These are phyloP conservation scores for Chloebia gouldiae DNA, from an alignment of 2,113 vertebrate species.

Conservation along the genomic window DNA sequence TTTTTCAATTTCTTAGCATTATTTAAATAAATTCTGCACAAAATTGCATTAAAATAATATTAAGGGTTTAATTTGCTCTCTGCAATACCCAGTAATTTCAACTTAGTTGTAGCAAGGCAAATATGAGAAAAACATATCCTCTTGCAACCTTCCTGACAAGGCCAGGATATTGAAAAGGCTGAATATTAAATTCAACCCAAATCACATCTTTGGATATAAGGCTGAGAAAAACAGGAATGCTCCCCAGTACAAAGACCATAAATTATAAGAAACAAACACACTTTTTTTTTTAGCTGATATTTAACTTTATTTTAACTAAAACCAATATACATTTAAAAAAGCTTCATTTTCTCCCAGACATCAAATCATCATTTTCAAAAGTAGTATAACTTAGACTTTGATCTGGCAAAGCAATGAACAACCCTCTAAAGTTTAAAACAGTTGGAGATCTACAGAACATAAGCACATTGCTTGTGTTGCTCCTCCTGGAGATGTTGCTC, in stretches of 20 bases:
- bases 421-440: background rate
- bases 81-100: background rate
- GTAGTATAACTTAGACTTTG: background rate
- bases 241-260: background rate
- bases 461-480: background rate
- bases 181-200: background rate
- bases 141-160: background rate
- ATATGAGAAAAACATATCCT: background rate
- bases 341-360: background rate
- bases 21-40: slow-evolving; percentile 2
- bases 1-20: slow-evolving; percentile 22
- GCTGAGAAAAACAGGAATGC: background rate
- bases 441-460: background rate
- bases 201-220: background rate
- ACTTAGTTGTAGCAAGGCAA: background rate
- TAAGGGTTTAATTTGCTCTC: background rate
- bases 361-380: background rate
- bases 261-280: background rate
- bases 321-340: background rate
- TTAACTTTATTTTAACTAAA: background rate
- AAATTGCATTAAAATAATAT: slow-evolving; percentile 10
- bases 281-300: background rate
- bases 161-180: background rate
- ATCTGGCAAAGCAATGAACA: background rate
- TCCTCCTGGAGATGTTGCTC: background rate